A percentile compares a stretch with the other conserved stretches of the same genome.
These are phyloP conservation scores for Catocala fraxini DNA, from an alignment of 2,888 invertebrate genomes.

Conservation along the genomic window DNA sequence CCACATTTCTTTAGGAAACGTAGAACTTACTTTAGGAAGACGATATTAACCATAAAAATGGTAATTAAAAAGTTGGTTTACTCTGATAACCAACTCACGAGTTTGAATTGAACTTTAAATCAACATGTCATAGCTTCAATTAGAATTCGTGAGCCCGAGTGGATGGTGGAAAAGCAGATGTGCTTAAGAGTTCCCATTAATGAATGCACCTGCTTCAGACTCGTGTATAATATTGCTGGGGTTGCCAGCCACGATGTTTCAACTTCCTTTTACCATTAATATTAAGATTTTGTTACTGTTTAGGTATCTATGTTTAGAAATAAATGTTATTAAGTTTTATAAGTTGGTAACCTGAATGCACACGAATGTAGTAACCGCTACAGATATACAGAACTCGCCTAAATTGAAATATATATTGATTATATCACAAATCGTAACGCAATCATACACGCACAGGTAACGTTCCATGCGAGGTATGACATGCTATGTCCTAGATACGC, in stretches of 20 bases:
- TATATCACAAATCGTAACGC: conserved; percentile 81
- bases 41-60: conserved; percentile 54
- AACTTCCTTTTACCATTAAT: conserved; percentile 35
- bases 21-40: conserved; percentile 45
- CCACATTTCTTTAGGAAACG: conserved; percentile 27
- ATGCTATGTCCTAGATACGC: conserved; percentile 84
- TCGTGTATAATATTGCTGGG: conserved; percentile 56
- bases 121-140: conserved; percentile 69
- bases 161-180: conserved; percentile 83
- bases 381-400: conserved; percentile 52
- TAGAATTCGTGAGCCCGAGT: conserved; percentile 73
- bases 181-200: conserved; percentile 75
- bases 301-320: no score
- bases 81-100: conserved; percentile 48
- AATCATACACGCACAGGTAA: conserved; percentile 72
- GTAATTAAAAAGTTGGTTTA: conserved; percentile 56
- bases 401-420: conserved; percentile 67
- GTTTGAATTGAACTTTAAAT: conserved; percentile 64
- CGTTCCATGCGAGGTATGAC: conserved; percentile 80
- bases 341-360: conserved; percentile 30
- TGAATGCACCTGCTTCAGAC: conserved; percentile 75
- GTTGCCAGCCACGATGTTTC: conserved; percentile 53
- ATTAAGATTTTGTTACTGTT: conserved; percentile 17
- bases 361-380: conserved; percentile 38
- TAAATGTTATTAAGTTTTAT: no score